These are phyloP conservation scores for Ursus arctos DNA, from an alignment of 2,113 vertebrate genomes.

Conservation along the genomic window DNA sequence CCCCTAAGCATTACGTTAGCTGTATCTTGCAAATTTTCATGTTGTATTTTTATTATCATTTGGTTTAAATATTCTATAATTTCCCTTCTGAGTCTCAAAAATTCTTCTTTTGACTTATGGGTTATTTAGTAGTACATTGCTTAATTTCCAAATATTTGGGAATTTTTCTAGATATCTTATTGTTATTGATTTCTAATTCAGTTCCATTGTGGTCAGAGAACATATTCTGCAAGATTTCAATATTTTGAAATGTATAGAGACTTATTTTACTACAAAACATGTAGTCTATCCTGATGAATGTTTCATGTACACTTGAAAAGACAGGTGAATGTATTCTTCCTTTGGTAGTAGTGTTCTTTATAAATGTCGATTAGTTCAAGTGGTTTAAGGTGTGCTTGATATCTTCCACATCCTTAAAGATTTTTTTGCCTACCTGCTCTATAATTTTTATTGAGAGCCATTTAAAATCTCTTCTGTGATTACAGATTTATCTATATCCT, in stretches of 20 bases:
- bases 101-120: no score
- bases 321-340: neutral
- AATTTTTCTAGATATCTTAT: no score
- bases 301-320: neutral
- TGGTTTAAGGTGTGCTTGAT: no score
- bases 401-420: neutral
- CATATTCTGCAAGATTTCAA: neutral
- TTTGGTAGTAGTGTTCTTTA: neutral
- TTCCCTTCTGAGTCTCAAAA: no score
- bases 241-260: neutral
- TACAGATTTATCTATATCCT: neutral
- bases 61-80: neutral
- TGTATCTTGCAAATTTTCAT: neutral
- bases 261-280: neutral
- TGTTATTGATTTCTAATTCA: no score
- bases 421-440: neutral
- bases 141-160: no score
- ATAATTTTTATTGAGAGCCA: neutral
- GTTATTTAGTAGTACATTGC: no score
- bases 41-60: neutral
- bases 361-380: neutral
- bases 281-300: neutral
- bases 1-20: neutral
- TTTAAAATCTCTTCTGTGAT: neutral
- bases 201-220: no score